phyloP scores from a whole-genome alignment of 2,888 invertebrate genomes.

The Bimastos eiseni region DNA sequence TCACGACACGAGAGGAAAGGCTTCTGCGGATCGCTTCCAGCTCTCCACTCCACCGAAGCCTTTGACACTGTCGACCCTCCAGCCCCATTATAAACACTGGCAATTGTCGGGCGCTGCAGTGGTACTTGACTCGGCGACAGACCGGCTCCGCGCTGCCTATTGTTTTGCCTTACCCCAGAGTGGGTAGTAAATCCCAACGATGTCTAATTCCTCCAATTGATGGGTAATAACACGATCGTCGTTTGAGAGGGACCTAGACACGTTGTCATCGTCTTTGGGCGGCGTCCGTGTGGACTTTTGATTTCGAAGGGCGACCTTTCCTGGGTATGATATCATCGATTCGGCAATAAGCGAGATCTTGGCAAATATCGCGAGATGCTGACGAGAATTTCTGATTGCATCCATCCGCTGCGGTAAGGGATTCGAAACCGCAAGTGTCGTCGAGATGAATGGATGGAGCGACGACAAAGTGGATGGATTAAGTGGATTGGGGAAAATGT shows the following conservation, averaged over 20 bases:
- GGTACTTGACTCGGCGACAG: background rate
- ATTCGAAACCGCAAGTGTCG: background rate
- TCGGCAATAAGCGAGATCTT: background rate
- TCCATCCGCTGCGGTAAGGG: background rate
- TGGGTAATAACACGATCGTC: background rate
- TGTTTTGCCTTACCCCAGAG: background rate
- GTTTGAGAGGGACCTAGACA: background rate
- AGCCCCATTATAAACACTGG: background rate
- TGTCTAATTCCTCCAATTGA: slow-evolving; percentile 13
- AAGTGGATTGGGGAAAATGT: background rate
- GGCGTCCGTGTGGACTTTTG: background rate
- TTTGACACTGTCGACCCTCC: background rate
- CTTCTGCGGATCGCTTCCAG: background rate
- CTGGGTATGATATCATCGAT: slow-evolving; percentile 5
- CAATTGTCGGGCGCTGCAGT: background rate
- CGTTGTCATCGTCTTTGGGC: background rate
- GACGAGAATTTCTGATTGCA: background rate
- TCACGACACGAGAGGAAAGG: background rate
- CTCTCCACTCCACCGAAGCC: background rate
- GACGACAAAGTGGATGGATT: background rate
- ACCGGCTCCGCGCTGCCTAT: background rate
- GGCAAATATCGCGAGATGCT: background rate
- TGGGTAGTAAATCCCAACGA: slow-evolving; percentile 13
- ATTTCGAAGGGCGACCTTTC: background rate
- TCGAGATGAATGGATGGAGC: background rate